Percentiles rank a stretch among this genome's conserved stretches.
Evolutionary conservation across 2,113 vertebrate species (phyloP).

Genomic region (Mirounga angustirostris): DNA sequence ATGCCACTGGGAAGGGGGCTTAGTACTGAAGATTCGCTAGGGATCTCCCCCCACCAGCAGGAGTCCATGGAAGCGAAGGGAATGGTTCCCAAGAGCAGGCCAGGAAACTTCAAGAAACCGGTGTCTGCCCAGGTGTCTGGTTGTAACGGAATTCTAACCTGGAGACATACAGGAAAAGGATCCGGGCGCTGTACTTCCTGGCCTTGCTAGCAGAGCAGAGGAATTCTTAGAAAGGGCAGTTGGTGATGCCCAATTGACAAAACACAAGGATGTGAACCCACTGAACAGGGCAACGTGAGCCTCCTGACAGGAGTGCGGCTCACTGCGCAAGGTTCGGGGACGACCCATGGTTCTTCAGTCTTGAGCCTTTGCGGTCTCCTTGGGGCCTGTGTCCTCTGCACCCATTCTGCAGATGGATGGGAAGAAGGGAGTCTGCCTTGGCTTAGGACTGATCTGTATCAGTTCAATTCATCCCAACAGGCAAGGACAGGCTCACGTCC

Average conservation of each 20-base stretch:
- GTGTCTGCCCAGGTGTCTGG: neutral
- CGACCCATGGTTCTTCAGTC: neutral
- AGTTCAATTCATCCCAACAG: neutral
- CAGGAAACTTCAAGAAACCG: neutral
- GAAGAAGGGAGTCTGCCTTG: neutral
- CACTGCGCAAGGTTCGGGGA: rapidly evolving
- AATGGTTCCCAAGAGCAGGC: too few relatives aligned
- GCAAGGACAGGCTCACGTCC: too few relatives aligned
- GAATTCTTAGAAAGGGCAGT: too few relatives aligned
- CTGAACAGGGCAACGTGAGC: rapidly evolving
- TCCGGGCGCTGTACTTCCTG: neutral
- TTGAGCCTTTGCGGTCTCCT: neutral
- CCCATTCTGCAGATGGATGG: neutral
- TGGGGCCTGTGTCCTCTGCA: neutral
- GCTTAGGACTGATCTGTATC: neutral
- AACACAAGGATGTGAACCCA: too few relatives aligned
- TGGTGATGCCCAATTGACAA: rapidly evolving
- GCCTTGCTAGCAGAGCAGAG: neutral
- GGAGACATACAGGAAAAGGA: neutral
- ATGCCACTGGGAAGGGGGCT: neutral
- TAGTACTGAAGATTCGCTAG: neutral
- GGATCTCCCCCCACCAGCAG: rapidly evolving
- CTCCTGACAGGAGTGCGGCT: neutral
- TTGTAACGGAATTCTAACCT: neutral
- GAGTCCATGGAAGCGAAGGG: neutral